Percentiles rank a stretch among this genome's conserved stretches.
Evolutionary conservation across 2,888 invertebrate species (phyloP).

Genomic region (Rhagonycha lutea): DNA sequence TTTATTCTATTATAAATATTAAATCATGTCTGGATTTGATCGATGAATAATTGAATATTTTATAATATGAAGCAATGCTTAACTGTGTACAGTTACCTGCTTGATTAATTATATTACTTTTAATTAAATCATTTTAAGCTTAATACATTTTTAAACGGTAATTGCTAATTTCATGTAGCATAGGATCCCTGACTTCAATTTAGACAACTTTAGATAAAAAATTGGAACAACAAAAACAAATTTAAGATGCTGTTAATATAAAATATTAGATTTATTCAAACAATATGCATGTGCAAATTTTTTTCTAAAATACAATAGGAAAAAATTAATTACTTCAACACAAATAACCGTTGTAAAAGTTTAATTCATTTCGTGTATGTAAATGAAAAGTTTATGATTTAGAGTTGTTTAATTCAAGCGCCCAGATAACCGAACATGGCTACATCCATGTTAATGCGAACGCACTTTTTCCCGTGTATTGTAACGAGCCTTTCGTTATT

Average conservation of each 20-base stretch:
- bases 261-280: neutral
- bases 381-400: constrained; percentile 46
- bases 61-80: neutral
- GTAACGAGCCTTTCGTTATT: constrained; percentile 30
- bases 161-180: neutral
- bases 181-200: neutral
- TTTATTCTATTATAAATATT: constrained; percentile 37
- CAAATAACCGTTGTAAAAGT: constrained; percentile 47
- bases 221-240: neutral
- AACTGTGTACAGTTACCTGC: neutral
- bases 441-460: constrained; percentile 27
- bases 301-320: neutral
- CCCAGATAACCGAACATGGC: constrained; percentile 23
- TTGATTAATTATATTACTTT: neutral
- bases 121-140: neutral
- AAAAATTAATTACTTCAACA: constrained; percentile 2
- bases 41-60: constrained; percentile 35
- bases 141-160: neutral
- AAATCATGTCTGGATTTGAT: constrained; percentile 41
- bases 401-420: constrained; percentile 42
- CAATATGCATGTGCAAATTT: neutral
- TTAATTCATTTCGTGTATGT: constrained; percentile 53
- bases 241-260: neutral
- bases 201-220: neutral
- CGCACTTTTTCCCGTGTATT: constrained; percentile 28